These are phyloP conservation scores for Leucophora obtusa DNA, from an alignment of 2,888 invertebrate species.

Conservation along the genomic window DNA sequence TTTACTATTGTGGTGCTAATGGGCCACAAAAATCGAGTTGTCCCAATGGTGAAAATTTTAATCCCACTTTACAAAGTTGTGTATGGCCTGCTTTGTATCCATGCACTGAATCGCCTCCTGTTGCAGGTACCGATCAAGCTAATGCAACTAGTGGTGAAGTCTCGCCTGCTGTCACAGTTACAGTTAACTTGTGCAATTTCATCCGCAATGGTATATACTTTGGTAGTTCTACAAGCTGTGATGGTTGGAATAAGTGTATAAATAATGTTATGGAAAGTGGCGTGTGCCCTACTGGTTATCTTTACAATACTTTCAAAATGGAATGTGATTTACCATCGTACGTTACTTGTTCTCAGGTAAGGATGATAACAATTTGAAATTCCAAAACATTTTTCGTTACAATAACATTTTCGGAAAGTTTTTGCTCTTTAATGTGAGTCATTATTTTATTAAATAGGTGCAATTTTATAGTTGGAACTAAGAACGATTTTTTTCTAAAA, in stretches of 20 bases:
- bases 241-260: constrained; percentile 67
- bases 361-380: background rate
- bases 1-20: constrained; percentile 66
- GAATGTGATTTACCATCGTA: constrained; percentile 45
- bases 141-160: background rate
- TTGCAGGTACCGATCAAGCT: background rate
- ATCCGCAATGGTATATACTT: constrained; percentile 66
- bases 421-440: too few species aligned
- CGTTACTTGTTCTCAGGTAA: constrained; percentile 67
- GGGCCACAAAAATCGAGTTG: constrained; percentile 65
- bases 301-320: constrained; percentile 63
- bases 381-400: background rate
- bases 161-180: background rate
- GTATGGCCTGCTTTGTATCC: constrained; percentile 59
- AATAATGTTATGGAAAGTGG: constrained; percentile 58
- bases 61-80: constrained; percentile 65
- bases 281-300: constrained; percentile 50
- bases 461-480: too few species aligned
- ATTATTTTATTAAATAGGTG: too few species aligned
- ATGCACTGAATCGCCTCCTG: constrained; percentile 56
- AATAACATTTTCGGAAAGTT: too few species aligned
- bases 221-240: constrained; percentile 66
- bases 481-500: too few species aligned
- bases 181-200: constrained; percentile 66
- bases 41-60: constrained; percentile 67